phyloP scores from a whole-genome alignment of 2,888 invertebrate genomes.

The Clanis bilineata region DNA sequence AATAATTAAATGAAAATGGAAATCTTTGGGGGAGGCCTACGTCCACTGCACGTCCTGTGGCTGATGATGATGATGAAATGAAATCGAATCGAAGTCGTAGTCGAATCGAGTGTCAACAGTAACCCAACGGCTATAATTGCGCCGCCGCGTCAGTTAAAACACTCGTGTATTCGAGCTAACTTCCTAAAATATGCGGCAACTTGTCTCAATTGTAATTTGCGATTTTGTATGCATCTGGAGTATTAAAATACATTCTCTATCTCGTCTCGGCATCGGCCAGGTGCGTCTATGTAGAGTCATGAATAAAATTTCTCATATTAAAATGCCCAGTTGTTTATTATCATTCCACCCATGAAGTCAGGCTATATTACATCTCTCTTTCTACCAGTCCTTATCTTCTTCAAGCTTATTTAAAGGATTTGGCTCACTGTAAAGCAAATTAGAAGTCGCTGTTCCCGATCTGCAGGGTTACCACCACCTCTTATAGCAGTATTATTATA shows the following conservation, averaged over 20 bases:
- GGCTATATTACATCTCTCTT: too few species aligned
- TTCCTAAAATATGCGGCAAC: conserved; percentile 6
- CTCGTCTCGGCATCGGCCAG: conserved; percentile 11
- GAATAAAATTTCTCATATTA: conserved; percentile 1
- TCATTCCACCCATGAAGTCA: not conserved
- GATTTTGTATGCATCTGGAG: conserved; percentile 10
- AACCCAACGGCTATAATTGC: not conserved
- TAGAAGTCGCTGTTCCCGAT: too few species aligned
- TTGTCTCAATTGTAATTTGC: conserved; percentile 7
- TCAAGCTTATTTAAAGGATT: too few species aligned
- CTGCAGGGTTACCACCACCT: too few species aligned
- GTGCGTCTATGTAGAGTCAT: not conserved
- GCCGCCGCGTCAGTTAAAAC: not conserved
- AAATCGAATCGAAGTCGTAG: too few species aligned
- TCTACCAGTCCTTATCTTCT: too few species aligned
- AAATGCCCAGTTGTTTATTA: not conserved
- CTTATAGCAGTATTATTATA: too few species aligned
- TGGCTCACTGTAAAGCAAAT: too few species aligned
- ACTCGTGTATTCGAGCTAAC: not conserved
- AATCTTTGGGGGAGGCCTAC: too few species aligned
- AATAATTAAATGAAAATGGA: too few species aligned
- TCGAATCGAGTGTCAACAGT: not conserved
- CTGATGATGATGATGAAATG: too few species aligned
- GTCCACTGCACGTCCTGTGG: too few species aligned
- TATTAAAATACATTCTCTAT: conserved; percentile 10